Base-by-base conservation (phyloP, 37 sponge, comb jelly and placozoan species). In the Chondrosia reniformis region DNA sequence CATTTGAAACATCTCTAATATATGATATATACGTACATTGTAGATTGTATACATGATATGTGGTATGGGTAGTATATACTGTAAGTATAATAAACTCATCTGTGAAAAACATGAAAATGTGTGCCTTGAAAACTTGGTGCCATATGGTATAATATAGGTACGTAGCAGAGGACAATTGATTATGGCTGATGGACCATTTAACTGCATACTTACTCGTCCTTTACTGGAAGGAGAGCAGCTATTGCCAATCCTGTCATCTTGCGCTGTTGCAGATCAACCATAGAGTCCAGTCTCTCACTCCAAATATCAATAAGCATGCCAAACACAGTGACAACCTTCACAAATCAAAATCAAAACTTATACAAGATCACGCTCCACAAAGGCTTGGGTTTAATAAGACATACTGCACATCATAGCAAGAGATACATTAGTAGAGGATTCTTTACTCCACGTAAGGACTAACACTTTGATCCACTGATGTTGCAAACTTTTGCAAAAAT, bases 221-320 rank as follows among this genome's bases (percentile, higher is more conserved):
- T 55, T 39, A 88, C n/a, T 22, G 89, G 85, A 0, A 92, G 77
- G 3, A 92, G 75, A 31, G 84, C 52, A 36, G 93, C 83, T 17
- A 88, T 76, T 31, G 89, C 93, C n/a, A 92, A 79, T 8, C 89
- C 93, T 0, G 82, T 75, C 55, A 92, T 84, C 86, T 92, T 92
- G 21, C 89, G 63, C 13, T 84, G 69, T 36, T 84, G 62, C 24
- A 83, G 17, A 30, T 63, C 49, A 5, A 45, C 32, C 33, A 92
- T 74, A 13, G 55, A 62, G 76, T 88, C 89, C 54, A 92, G 43
- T 57, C 59, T 77, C 43, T 75, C 88, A 24, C 67, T 43, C 88
- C 88, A 87, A 22, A 45, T 32, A 31, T 87, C 88, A 24, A 87
- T 30, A n/a, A 87, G 52, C 19, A 58, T 22, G 0, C 79, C 88